phyloP scores from a whole-genome alignment of 1,140 invertebrate species.

The Coelopa frigida region DNA sequence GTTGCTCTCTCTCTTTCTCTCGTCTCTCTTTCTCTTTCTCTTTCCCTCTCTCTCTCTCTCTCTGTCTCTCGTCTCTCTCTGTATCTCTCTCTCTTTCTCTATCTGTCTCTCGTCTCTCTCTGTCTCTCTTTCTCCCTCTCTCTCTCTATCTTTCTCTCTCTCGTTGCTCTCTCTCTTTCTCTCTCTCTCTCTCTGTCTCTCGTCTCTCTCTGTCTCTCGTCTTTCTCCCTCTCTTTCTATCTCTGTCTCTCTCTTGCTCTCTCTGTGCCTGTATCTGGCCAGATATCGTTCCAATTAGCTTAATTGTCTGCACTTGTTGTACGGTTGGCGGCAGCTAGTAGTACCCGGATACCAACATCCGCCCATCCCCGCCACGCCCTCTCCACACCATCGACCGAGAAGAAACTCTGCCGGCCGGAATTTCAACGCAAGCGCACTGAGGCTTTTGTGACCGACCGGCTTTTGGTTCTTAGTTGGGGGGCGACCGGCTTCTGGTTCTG shows the following conservation, averaged over 20 bases:
- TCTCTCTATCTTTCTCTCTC: not conserved
- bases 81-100: not conserved
- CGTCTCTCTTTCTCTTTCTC: not conserved
- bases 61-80: not conserved
- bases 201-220: not conserved
- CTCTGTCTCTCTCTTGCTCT: not conserved
- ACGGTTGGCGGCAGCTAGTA: not conserved
- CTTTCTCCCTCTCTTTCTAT: not conserved
- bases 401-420: no score
- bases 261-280: not conserved
- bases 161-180: not conserved
- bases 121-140: not conserved
- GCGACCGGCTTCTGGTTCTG: no score
- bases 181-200: not conserved
- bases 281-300: conserved; percentile 11
- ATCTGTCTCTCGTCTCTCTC: not conserved
- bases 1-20: not conserved
- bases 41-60: conserved; percentile 7
- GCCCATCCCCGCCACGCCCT: no score
- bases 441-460: no score
- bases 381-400: no score
- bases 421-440: no score
- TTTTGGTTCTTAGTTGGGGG: no score
- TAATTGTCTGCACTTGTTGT: conserved; percentile 3
- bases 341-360: no score